These are phyloP conservation scores for Pogonus chalceus DNA, from an alignment of 1,140 invertebrate genomes.

Conservation along the genomic window DNA sequence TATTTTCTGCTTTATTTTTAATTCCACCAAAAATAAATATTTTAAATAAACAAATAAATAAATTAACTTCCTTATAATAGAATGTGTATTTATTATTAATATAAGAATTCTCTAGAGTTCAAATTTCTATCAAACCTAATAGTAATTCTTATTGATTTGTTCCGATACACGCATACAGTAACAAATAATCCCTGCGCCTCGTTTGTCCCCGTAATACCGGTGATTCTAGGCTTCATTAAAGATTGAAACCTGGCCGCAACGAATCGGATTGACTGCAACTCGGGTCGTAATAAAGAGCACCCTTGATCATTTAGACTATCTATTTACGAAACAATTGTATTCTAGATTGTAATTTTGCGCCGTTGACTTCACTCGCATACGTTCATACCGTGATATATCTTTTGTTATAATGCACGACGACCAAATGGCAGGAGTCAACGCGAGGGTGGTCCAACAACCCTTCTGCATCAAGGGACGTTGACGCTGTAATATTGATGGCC, in stretches of 20 bases:
- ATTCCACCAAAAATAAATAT: too few species aligned
- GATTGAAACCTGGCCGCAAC: constrained; percentile 1
- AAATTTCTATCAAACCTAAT: too few species aligned
- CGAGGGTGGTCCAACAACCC: constrained; percentile 12
- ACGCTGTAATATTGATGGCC: constrained; percentile 14
- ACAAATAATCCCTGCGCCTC: too few species aligned
- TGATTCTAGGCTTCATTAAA: not conserved
- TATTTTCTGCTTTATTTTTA: too few species aligned
- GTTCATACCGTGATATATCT: constrained; percentile 14
- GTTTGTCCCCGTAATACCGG: too few species aligned
- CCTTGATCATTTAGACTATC: constrained; percentile 5
- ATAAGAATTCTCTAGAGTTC: too few species aligned
- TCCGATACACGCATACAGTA: too few species aligned
- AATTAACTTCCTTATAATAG: too few species aligned
- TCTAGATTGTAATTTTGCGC: constrained; percentile 1
- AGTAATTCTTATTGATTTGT: too few species aligned
- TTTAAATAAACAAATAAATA: too few species aligned
- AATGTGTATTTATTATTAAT: too few species aligned
- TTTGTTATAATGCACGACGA: constrained; percentile 14
- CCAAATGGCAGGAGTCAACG: constrained; percentile 15
- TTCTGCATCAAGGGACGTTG: constrained; percentile 13
- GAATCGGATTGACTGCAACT: not conserved
- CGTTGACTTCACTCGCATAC: constrained; percentile 1
- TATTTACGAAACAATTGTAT: not conserved
- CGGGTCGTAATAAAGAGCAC: not conserved